These are phyloP conservation scores for Phoxinus phoxinus DNA, from an alignment of 2,113 vertebrate genomes.

Conservation along the genomic window DNA sequence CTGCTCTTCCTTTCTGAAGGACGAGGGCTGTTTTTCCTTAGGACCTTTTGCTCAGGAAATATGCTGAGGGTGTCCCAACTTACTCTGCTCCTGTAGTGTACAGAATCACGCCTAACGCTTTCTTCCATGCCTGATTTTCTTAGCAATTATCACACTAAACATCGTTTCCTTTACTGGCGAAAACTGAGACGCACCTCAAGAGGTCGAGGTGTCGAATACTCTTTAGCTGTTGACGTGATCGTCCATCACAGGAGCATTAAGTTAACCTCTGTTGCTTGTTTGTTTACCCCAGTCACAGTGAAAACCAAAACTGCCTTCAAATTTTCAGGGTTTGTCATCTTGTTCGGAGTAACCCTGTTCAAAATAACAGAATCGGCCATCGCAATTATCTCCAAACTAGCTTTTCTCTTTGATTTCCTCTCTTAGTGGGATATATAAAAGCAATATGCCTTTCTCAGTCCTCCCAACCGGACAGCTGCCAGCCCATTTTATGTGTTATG, in stretches of 20 bases:
- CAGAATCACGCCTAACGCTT: slow-evolving; percentile 48
- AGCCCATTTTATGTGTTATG: not conserved
- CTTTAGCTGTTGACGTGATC: slow-evolving; percentile 52
- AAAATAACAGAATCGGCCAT: slow-evolving; percentile 7
- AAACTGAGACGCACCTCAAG: slow-evolving; percentile 48
- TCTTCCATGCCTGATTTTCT: slow-evolving; percentile 53
- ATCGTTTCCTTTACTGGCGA: slow-evolving; percentile 49
- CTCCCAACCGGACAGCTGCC: slow-evolving; percentile 7
- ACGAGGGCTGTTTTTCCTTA: slow-evolving; percentile 64
- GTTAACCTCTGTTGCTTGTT: slow-evolving; percentile 10
- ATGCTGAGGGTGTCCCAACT: slow-evolving; percentile 67
- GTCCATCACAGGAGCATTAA: slow-evolving; percentile 54
- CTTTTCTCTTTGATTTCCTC: not conserved
- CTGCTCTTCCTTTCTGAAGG: slow-evolving; percentile 49
- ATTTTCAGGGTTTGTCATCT: slow-evolving; percentile 43
- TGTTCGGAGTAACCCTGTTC: slow-evolving; percentile 39
- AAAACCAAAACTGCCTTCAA: slow-evolving; percentile 55
- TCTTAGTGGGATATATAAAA: slow-evolving; percentile 11
- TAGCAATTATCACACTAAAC: slow-evolving; percentile 70
- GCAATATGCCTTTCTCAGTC: slow-evolving; percentile 23
- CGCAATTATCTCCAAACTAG: not conserved
- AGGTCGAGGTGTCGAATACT: slow-evolving; percentile 58
- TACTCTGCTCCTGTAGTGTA: slow-evolving; percentile 50
- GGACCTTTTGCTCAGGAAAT: slow-evolving; percentile 67
- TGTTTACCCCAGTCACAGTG: slow-evolving; percentile 20